Evolutionary conservation across 2,797 vertebrate species (phyloP).

Genomic region (Nannoperca obscura): DNA sequence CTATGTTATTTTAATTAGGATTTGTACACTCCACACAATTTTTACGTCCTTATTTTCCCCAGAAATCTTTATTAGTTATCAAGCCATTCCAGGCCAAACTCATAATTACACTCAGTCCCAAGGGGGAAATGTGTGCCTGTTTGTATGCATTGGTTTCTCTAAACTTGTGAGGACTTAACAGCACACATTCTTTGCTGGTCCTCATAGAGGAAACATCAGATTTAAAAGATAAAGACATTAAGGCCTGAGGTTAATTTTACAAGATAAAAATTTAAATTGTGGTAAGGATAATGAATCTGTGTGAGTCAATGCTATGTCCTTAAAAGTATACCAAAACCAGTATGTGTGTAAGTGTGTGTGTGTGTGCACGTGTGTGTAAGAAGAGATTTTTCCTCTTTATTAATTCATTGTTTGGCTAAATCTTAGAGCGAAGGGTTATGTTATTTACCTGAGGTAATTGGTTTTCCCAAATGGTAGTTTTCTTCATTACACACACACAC

Average conservation of each 20-base stretch:
- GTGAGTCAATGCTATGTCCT: slow-evolving; percentile 8
- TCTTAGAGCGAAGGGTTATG: slow-evolving; percentile 54
- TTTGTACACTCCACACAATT: slow-evolving; percentile 67
- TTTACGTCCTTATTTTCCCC: slow-evolving; percentile 60
- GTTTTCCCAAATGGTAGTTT: slow-evolving; percentile 73
- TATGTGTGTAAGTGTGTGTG: background rate
- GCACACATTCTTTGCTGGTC: slow-evolving; percentile 9
- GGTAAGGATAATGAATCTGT: slow-evolving; percentile 9
- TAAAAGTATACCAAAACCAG: background rate
- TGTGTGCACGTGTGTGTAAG: slow-evolving; percentile 12
- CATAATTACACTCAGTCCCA: slow-evolving; percentile 66
- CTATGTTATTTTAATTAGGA: slow-evolving; percentile 69
- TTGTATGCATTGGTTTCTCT: slow-evolving; percentile 9
- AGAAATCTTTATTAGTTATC: slow-evolving; percentile 74
- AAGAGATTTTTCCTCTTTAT: slow-evolving; percentile 30
- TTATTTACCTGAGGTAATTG: slow-evolving; percentile 81
- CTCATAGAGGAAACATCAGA: slow-evolving; percentile 14
- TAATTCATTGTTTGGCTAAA: slow-evolving; percentile 65
- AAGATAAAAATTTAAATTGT: slow-evolving; percentile 14
- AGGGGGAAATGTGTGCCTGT: slow-evolving; percentile 19
- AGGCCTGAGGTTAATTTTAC: slow-evolving; percentile 17
- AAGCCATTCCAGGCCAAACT: slow-evolving; percentile 68
- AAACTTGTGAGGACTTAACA: slow-evolving; percentile 22
- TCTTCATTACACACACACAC: background rate
- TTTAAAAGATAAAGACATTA: slow-evolving; percentile 17